phyloP scores from a whole-genome alignment of 35 echinoderm and acorn worm genomes.

The Nesometra sesokonis region DNA sequence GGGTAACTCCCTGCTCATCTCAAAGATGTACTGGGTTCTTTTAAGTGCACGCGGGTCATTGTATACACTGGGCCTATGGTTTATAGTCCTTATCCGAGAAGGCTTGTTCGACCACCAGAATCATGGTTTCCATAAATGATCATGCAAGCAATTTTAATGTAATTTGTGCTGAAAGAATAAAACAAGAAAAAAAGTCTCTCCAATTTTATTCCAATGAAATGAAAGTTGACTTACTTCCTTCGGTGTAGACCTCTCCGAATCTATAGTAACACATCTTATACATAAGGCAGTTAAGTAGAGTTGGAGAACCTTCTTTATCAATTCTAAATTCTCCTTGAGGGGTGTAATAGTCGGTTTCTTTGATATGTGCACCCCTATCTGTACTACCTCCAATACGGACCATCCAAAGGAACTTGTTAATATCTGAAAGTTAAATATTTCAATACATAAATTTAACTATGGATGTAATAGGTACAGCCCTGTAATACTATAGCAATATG shows the following conservation, averaged over 20 bases:
- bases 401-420: constrained; percentile 99
- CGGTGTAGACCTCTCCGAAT: constrained; percentile 94
- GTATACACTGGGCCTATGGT: too few relatives aligned
- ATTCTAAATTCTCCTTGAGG: constrained; percentile 95
- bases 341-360: constrained; percentile 88
- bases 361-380: constrained; percentile 69
- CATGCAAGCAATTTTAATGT: neutral
- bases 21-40: too few relatives aligned
- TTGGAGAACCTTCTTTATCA: constrained; percentile 84
- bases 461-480: too few relatives aligned
- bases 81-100: too few relatives aligned
- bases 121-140: neutral
- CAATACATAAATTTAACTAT: too few relatives aligned
- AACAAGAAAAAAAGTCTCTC: neutral
- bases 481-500: too few relatives aligned
- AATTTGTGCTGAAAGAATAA: neutral
- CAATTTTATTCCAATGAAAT: too few relatives aligned
- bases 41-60: too few relatives aligned
- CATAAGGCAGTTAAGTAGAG: constrained; percentile 96
- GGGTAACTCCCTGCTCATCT: too few relatives aligned
- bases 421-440: too few relatives aligned
- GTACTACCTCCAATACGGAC: constrained; percentile 97
- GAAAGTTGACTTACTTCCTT: constrained; percentile 79
- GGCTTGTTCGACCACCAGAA: too few relatives aligned
- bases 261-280: constrained; percentile 99